Evolutionary conservation across 92 coral and sea anemone genomes (phyloP).

Genomic region (Zoanthus sociatus): DNA sequence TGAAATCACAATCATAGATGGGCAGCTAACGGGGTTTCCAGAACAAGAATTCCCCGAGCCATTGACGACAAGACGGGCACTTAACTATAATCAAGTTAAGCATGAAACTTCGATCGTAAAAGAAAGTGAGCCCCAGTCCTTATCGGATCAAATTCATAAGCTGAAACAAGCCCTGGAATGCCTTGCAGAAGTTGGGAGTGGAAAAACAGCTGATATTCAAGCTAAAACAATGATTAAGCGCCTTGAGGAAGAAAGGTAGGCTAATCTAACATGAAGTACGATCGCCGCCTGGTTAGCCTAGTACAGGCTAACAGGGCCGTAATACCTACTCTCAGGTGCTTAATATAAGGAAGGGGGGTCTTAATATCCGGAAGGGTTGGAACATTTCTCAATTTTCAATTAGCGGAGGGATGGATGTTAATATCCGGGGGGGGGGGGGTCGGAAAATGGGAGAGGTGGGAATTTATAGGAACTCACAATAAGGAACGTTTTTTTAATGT

Average conservation of each 20-base stretch:
- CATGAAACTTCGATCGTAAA: conserved; percentile 9
- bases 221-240: conserved; percentile 64
- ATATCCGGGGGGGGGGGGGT: too few relatives aligned
- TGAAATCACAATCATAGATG: background rate
- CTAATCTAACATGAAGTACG: background rate
- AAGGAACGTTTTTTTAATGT: too few relatives aligned
- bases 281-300: too few relatives aligned
- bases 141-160: conserved; percentile 75
- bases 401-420: too few relatives aligned
- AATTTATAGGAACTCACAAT: too few relatives aligned
- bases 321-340: too few relatives aligned
- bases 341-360: too few relatives aligned
- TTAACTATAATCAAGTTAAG: background rate
- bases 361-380: too few relatives aligned
- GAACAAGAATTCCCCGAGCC: background rate
- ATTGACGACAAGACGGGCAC: conserved; percentile 1
- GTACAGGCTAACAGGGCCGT: too few relatives aligned
- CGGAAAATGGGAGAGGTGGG: too few relatives aligned
- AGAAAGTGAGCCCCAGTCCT: conserved; percentile 58
- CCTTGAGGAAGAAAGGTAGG: conserved; percentile 80
- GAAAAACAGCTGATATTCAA: conserved; percentile 64
- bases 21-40: background rate
- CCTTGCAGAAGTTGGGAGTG: conserved; percentile 71
- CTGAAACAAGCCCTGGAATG: conserved; percentile 72
- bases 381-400: too few relatives aligned